phyloP scores from a whole-genome alignment of 2,888 invertebrate species.

The Conomelus anceps region DNA sequence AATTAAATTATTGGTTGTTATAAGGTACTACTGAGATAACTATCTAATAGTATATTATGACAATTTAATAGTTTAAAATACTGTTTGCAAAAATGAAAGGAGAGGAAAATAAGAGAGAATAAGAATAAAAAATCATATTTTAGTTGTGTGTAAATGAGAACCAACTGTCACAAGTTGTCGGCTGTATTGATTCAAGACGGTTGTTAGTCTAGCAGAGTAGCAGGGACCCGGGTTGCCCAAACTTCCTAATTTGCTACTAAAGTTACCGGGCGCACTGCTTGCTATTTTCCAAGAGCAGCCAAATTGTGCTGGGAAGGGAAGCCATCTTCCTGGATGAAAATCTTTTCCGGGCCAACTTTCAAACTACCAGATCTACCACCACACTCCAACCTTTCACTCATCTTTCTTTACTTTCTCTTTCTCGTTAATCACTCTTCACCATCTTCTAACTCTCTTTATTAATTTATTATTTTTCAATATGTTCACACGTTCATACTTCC shows the following conservation, averaged over 20 bases:
- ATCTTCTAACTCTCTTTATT: not conserved
- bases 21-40: too few relatives aligned
- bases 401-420: not conserved
- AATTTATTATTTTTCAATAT: not conserved
- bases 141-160: not conserved
- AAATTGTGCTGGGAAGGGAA: not conserved
- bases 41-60: too few relatives aligned
- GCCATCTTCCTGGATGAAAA: not conserved
- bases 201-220: not conserved
- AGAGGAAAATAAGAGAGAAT: not conserved
- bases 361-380: not conserved
- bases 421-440: not conserved
- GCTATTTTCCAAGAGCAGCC: not conserved
- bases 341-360: not conserved
- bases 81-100: not conserved
- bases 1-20: too few relatives aligned
- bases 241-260: not conserved
- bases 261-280: not conserved
- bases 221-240: not conserved
- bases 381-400: not conserved
- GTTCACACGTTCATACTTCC: not conserved
- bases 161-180: not conserved
- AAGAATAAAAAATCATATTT: not conserved
- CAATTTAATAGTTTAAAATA: too few relatives aligned
- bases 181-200: not conserved